Percentiles rank a stretch among this genome's conserved stretches.
Conservation (phyloP, 1,140 invertebrate genomes). For the Forficula auricularia region DNA sequence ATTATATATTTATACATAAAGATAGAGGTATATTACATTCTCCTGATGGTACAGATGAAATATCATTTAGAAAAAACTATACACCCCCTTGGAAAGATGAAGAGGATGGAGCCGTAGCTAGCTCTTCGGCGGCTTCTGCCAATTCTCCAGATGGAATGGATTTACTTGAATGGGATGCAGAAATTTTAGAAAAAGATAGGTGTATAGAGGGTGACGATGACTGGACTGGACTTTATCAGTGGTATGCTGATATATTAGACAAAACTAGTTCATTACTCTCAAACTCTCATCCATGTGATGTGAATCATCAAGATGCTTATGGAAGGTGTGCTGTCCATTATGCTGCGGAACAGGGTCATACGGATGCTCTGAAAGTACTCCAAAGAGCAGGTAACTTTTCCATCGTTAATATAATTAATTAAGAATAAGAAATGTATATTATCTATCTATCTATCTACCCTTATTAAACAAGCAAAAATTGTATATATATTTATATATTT, state of each 20-base stretch:
- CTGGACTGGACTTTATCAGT: constrained; percentile 22
- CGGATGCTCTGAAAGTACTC: constrained; percentile 28
- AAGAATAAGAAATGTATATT: constrained; percentile 1
- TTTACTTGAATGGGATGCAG: constrained; percentile 36
- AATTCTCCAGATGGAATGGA: constrained; percentile 43
- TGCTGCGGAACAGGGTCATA: constrained; percentile 33
- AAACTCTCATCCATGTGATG: constrained; percentile 22
- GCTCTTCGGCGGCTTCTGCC: too few relatives aligned
- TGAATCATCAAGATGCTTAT: constrained; percentile 32
- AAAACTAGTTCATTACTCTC: constrained; percentile 27
- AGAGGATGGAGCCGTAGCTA: too few relatives aligned
- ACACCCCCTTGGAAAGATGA: too few relatives aligned
- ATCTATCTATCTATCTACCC: too few relatives aligned
- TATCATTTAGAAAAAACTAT: too few relatives aligned
- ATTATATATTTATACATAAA: constrained; percentile 12
- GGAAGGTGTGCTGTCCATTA: constrained; percentile 38
- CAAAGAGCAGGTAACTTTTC: constrained; percentile 21
- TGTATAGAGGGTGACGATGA: constrained; percentile 16
- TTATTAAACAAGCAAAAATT: too few relatives aligned
- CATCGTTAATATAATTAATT: background rate
- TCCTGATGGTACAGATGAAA: too few relatives aligned
- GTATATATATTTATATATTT: too few relatives aligned
- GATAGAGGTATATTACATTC: constrained; percentile 2
- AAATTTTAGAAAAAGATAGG: constrained; percentile 25
- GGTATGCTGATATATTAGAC: constrained; percentile 36